Conservation (phyloP, 1,140 invertebrate species). For the Portunus trituberculatus region DNA sequence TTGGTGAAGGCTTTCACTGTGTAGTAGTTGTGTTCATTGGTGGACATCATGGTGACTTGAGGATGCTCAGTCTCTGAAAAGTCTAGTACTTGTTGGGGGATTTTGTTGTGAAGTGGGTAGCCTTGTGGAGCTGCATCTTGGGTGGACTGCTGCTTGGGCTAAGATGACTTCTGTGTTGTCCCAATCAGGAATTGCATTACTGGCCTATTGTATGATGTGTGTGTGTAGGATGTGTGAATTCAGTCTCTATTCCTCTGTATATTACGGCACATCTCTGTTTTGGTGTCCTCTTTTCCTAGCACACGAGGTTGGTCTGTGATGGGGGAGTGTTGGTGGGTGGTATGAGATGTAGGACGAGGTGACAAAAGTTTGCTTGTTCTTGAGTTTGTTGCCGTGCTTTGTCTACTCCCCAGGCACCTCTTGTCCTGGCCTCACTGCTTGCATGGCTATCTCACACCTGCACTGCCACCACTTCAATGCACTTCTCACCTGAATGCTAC, state of each 20-base stretch:
- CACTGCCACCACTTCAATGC: neutral
- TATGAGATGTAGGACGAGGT: neutral
- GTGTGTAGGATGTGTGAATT: neutral
- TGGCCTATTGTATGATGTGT: neutral
- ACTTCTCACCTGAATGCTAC: neutral
- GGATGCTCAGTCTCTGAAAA: neutral
- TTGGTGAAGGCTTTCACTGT: neutral
- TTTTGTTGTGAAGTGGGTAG: neutral
- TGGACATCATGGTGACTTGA: neutral
- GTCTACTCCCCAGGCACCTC: neutral
- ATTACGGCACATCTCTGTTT: neutral
- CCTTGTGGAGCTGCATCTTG: neutral
- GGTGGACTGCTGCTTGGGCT: neutral
- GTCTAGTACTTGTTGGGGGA: neutral
- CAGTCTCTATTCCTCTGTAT: neutral
- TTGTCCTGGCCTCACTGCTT: conserved; percentile 1
- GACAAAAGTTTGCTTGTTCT: neutral
- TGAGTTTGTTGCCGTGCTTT: neutral
- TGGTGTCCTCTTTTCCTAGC: neutral
- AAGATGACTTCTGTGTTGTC: neutral
- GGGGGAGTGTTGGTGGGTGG: neutral
- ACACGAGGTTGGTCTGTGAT: neutral
- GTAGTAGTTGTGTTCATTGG: neutral
- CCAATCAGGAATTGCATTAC: neutral
- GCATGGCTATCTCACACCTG: neutral